Percentiles rank a stretch among this genome's conserved stretches.
These are phyloP conservation scores for Sorex fumeus DNA, from an alignment of 2,113 vertebrate genomes.

Conservation along the genomic window DNA sequence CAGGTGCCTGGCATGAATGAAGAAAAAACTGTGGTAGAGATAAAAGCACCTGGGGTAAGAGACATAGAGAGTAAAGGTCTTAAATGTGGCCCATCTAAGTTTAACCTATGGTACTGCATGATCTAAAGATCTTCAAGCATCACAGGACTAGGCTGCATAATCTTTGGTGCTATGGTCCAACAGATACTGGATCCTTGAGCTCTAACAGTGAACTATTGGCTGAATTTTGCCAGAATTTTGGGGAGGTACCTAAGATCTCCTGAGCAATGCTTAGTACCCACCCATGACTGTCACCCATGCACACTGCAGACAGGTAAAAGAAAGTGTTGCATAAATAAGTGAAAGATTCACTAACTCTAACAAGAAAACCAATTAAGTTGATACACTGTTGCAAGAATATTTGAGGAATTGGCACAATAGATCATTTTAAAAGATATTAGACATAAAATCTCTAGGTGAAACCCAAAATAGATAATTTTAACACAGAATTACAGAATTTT, in stretches of 20 bases:
- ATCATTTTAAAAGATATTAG: background rate
- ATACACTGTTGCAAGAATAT: background rate
- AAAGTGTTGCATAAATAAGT: background rate
- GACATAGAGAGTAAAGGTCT: too few species aligned
- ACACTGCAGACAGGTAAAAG: background rate
- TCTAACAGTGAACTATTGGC: too few species aligned
- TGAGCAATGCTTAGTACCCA: background rate
- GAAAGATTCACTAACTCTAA: background rate
- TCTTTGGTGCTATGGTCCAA: too few species aligned
- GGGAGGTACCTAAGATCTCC: background rate
- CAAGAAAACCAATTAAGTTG: background rate
- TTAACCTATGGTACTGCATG: too few species aligned
- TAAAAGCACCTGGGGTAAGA: background rate
- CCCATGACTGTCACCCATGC: background rate
- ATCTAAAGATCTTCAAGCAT: too few species aligned
- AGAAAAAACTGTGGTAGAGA: background rate
- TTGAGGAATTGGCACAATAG: background rate
- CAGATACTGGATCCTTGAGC: too few species aligned
- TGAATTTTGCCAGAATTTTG: too few species aligned
- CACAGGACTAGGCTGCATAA: too few species aligned
- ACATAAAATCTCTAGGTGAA: conserved; percentile 34
- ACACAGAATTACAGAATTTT: background rate
- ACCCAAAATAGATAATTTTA: background rate
- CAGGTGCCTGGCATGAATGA: background rate
- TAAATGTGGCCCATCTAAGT: too few species aligned